Evolutionary conservation across 2,888 invertebrate species (phyloP).

Genomic region (Lasioglossum pauxillum): DNA sequence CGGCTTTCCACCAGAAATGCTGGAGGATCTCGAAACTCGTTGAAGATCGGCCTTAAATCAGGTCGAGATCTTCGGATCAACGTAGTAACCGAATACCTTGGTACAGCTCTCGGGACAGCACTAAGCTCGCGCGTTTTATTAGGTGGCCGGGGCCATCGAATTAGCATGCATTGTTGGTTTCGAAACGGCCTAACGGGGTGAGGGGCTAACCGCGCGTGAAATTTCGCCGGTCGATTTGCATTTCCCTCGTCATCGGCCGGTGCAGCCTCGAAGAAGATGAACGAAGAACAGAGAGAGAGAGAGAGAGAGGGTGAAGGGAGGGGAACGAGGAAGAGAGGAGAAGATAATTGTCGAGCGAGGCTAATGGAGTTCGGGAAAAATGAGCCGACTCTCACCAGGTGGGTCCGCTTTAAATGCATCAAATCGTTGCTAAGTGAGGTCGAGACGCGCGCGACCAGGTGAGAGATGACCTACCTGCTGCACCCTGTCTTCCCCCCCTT

Average conservation of each 20-base stretch:
- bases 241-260: constrained; percentile 66
- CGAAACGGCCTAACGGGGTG: neutral
- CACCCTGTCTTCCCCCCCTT: neutral
- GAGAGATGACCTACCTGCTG: constrained; percentile 59
- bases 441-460: constrained; percentile 63
- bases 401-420: constrained; percentile 76
- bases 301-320: neutral
- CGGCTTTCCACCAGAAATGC: neutral
- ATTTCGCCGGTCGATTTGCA: constrained; percentile 63
- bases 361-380: constrained; percentile 77
- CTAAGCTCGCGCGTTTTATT: constrained; percentile 47
- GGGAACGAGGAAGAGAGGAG: constrained; percentile 52
- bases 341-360: constrained; percentile 74
- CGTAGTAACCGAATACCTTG: constrained; percentile 14
- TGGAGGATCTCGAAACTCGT: neutral
- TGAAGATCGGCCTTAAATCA: constrained; percentile 25
- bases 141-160: constrained; percentile 38
- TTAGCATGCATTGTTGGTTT: constrained; percentile 44
- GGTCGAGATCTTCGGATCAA: constrained; percentile 25
- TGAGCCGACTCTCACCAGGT: constrained; percentile 75
- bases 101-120: neutral
- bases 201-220: constrained; percentile 53
- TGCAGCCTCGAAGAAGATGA: constrained; percentile 11
- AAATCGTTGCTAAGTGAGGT: constrained; percentile 75
- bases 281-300: neutral